These are phyloP conservation scores for Chrysomallon squamiferum DNA, from an alignment of 1,140 invertebrate species.

Conservation along the genomic window DNA sequence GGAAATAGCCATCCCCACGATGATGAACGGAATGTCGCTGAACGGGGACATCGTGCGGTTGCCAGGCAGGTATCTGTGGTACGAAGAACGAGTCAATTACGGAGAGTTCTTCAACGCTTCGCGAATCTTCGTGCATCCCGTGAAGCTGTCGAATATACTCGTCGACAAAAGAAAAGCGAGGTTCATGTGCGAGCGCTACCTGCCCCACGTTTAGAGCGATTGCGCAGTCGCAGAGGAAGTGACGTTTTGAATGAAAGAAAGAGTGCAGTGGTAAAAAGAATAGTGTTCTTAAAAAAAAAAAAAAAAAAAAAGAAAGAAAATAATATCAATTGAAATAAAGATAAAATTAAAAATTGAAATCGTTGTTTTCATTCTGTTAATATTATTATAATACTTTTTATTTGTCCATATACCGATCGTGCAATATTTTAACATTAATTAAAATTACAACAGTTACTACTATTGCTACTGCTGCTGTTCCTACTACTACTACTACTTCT, in stretches of 20 bases:
- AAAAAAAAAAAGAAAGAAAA: background rate
- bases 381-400: too few relatives aligned
- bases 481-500: too few relatives aligned
- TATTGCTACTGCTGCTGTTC: too few relatives aligned
- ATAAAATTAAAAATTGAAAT: background rate
- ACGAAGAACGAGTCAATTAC: background rate
- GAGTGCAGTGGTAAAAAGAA: background rate
- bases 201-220: background rate
- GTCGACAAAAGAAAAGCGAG: background rate
- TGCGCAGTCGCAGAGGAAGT: background rate
- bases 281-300: background rate
- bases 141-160: background rate
- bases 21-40: background rate
- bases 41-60: background rate
- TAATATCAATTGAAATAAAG: background rate
- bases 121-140: background rate
- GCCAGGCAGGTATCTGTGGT: slow-evolving; percentile 5
- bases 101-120: background rate
- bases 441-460: too few relatives aligned
- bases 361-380: background rate
- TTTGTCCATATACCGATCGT: too few relatives aligned
- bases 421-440: too few relatives aligned
- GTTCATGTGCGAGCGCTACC: background rate
- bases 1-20: slow-evolving; percentile 6
- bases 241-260: background rate